A percentile compares a stretch with the other conserved stretches of the same genome.
Evolutionary conservation across 2,888 invertebrate species (phyloP).

Genomic region (Drosophila atroscutellata): DNA sequence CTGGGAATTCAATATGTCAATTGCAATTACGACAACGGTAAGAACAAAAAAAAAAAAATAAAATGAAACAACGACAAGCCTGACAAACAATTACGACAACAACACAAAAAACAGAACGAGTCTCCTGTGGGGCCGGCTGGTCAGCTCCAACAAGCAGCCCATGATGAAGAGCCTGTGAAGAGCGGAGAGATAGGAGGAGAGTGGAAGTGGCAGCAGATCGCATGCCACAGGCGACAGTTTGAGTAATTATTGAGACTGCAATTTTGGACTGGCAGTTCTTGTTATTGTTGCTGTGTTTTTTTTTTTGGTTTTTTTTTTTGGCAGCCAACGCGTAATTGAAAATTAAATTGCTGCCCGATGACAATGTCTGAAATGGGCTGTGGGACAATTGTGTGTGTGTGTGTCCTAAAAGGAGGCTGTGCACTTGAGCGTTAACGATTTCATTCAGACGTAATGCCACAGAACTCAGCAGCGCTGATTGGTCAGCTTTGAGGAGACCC

Average conservation of each 20-base stretch:
- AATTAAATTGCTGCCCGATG: constrained; percentile 71
- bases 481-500: neutral
- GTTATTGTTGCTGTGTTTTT: neutral
- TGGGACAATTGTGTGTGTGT: neutral
- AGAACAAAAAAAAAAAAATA: constrained; percentile 7
- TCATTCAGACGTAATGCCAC: constrained; percentile 45
- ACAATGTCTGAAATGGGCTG: constrained; percentile 23
- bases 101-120: constrained; percentile 37
- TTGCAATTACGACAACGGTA: constrained; percentile 65
- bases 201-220: constrained; percentile 20
- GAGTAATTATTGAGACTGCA: constrained; percentile 79
- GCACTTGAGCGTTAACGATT: constrained; percentile 66
- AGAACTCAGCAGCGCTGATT: constrained; percentile 32
- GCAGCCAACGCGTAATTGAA: constrained; percentile 75
- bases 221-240: constrained; percentile 75
- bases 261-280: constrained; percentile 54
- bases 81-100: constrained; percentile 75
- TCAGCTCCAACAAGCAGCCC: constrained; percentile 32
- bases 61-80: constrained; percentile 54
- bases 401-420: constrained; percentile 43
- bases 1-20: constrained; percentile 68
- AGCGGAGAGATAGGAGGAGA: neutral
- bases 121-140: constrained; percentile 51
- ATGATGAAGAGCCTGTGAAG: constrained; percentile 28
- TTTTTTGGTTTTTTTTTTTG: constrained; percentile 51